Conservation (phyloP, 2,797 vertebrate genomes). For the Anomalospiza imberbis region DNA sequence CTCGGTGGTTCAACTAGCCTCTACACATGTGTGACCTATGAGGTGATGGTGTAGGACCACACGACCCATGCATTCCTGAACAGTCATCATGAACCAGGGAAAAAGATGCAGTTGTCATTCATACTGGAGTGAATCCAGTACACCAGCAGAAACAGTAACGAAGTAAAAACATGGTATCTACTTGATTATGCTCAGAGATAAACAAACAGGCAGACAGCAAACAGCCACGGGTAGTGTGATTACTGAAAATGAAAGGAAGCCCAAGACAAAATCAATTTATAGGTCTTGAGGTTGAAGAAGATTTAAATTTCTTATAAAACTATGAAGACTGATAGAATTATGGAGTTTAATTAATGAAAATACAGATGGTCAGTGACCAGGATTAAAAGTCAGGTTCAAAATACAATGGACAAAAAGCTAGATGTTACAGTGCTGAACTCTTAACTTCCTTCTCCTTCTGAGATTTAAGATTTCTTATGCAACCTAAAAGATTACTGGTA, state of each 20-base stretch:
- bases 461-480: not conserved
- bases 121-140: not conserved
- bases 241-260: not conserved
- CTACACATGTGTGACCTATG: rapidly evolving
- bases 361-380: not conserved
- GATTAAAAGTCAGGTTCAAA: not conserved
- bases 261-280: not conserved
- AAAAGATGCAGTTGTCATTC: not conserved
- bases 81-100: not conserved
- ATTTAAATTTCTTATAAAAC: not conserved
- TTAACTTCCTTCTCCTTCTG: not conserved
- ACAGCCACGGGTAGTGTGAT: not conserved
- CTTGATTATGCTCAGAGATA: not conserved
- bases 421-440: not conserved
- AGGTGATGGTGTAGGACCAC: not conserved
- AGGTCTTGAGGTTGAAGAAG: not conserved
- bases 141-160: not conserved
- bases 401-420: not conserved
- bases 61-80: not conserved
- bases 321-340: not conserved
- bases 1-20: not conserved
- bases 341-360: not conserved
- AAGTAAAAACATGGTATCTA: not conserved
- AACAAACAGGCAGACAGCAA: not conserved
- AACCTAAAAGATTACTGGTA: not conserved